Conservation (phyloP, 2,113 vertebrate genomes). For the Genyomyrus donnyi region DNA sequence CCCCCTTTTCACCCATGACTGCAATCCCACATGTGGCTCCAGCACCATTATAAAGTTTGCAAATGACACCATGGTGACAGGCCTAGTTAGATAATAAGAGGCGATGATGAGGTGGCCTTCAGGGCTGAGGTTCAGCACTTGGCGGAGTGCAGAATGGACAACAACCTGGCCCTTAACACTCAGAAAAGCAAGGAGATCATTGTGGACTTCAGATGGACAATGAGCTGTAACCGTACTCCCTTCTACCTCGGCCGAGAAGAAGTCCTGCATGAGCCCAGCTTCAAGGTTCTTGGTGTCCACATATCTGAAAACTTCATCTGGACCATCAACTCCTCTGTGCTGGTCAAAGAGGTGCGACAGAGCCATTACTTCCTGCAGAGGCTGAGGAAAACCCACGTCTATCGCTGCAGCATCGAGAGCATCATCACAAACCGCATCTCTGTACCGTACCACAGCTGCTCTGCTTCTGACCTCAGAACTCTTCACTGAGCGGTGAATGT, state of each 20-base stretch:
- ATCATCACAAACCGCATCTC: background rate
- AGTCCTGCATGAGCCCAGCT: background rate
- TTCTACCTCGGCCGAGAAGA: background rate
- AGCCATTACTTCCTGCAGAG: background rate
- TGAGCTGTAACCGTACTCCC: background rate
- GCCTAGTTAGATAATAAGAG: background rate
- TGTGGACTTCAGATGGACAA: background rate
- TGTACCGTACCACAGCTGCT: background rate
- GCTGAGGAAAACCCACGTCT: background rate
- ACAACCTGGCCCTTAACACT: background rate
- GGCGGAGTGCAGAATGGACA: background rate
- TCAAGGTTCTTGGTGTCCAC: background rate
- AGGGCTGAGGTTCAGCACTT: no score
- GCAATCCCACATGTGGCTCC: background rate
- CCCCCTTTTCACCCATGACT: background rate
- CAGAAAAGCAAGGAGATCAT: background rate
- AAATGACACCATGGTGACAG: background rate
- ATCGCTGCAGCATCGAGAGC: background rate
- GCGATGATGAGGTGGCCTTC: background rate
- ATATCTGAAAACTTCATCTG: background rate
- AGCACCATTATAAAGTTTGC: background rate
- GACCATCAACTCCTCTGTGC: background rate
- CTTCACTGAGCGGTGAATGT: background rate
- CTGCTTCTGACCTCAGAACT: no score
- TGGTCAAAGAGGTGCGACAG: background rate